Evolutionary conservation across 2,888 invertebrate species (phyloP).

Genomic region (Boloria euphrosyne): DNA sequence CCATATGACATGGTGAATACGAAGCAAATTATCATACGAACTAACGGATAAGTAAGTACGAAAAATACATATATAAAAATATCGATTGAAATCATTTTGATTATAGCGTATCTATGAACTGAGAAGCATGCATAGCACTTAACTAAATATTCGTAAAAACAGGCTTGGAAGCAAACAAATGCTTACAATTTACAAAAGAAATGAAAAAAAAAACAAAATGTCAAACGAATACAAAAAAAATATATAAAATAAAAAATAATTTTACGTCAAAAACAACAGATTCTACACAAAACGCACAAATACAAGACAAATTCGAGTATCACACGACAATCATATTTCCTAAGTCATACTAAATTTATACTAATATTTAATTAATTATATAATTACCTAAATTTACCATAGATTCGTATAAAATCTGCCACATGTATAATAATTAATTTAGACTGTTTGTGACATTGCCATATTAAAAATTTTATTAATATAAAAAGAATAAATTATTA

Average conservation of each 20-base stretch:
- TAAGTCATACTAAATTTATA: slow-evolving; percentile 25
- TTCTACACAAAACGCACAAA: slow-evolving; percentile 53
- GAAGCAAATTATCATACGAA: slow-evolving; percentile 63
- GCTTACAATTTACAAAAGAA: slow-evolving; percentile 80
- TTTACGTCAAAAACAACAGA: slow-evolving; percentile 11
- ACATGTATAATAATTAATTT: slow-evolving; percentile 25
- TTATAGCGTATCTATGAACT: slow-evolving; percentile 78
- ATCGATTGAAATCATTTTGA: slow-evolving; percentile 59
- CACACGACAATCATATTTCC: slow-evolving; percentile 50
- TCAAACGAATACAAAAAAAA: slow-evolving; percentile 49
- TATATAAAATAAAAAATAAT: slow-evolving; percentile 38
- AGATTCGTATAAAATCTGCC: slow-evolving; percentile 33
- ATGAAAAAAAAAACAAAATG: slow-evolving; percentile 49
- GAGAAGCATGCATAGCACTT: slow-evolving; percentile 81
- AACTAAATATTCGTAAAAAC: slow-evolving; percentile 53
- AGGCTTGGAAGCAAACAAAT: slow-evolving; percentile 80
- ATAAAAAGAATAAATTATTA: slow-evolving; percentile 58
- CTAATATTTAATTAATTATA: slow-evolving; percentile 26
- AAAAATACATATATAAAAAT: slow-evolving; percentile 74
- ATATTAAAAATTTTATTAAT: slow-evolving; percentile 16
- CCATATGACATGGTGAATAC: slow-evolving; percentile 70
- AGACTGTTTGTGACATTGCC: slow-evolving; percentile 30
- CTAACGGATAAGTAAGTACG: slow-evolving; percentile 79
- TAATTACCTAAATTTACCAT: slow-evolving; percentile 25
- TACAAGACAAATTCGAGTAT: slow-evolving; percentile 44